Conservation (phyloP, 2,113 vertebrate species). For the Laterallus jamaicensis region DNA sequence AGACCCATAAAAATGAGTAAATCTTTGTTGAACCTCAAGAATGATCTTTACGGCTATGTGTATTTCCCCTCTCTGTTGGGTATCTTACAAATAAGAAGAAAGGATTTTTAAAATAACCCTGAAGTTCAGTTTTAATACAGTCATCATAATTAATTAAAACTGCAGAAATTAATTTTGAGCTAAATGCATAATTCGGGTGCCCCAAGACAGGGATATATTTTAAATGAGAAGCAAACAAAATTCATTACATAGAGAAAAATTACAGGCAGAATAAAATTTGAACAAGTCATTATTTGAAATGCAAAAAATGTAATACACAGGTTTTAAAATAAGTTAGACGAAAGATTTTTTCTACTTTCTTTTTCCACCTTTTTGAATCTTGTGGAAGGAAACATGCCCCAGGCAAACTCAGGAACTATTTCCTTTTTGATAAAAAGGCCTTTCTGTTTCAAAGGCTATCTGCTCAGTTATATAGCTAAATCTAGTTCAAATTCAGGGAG, state of each 20-base stretch:
- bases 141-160: conserved; percentile 36
- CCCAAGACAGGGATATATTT: neutral
- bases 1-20: neutral
- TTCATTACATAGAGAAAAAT: neutral
- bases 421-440: conserved; percentile 27
- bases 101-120: neutral
- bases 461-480: neutral
- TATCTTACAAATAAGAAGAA: conserved; percentile 1
- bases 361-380: conserved; percentile 22
- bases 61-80: neutral
- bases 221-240: conserved; percentile 34
- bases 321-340: conserved; percentile 10
- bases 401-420: conserved; percentile 1
- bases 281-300: conserved; percentile 29
- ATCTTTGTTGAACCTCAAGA: neutral
- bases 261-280: conserved; percentile 3
- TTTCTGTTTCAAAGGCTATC: conserved; percentile 44
- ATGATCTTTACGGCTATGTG: neutral
- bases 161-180: conserved; percentile 29
- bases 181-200: neutral
- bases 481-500: conserved; percentile 12
- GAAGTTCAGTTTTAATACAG: conserved; percentile 1
- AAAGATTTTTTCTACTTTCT: conserved; percentile 27
- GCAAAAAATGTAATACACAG: neutral
- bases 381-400: neutral